These are phyloP conservation scores for Dryobotodes eremita DNA, from an alignment of 2,888 invertebrate species.

Conservation along the genomic window DNA sequence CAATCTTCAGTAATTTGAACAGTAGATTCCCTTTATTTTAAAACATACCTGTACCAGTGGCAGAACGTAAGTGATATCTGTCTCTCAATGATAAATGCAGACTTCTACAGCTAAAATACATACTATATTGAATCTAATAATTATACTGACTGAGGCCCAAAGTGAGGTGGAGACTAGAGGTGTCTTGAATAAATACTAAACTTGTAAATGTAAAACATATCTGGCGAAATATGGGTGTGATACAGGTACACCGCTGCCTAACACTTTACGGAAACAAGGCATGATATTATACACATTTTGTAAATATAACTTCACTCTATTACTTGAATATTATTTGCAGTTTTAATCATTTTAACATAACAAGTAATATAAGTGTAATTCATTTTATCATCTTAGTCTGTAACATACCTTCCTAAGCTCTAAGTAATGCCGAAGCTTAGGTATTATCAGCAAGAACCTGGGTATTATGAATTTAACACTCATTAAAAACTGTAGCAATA, in stretches of 20 bases:
- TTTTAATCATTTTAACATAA: not conserved
- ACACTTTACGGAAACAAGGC: not conserved
- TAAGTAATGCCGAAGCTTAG: too few relatives aligned
- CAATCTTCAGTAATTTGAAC: not conserved
- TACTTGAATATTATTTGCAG: not conserved
- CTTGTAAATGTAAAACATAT: not conserved
- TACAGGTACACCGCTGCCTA: not conserved
- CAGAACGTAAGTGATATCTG: not conserved
- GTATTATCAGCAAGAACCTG: not conserved
- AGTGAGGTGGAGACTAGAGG: too few relatives aligned
- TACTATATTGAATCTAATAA: not conserved
- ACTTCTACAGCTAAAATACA: not conserved
- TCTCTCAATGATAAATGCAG: not conserved
- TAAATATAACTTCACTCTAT: not conserved
- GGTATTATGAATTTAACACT: not conserved
- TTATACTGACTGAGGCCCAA: not conserved
- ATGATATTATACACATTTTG: not conserved
- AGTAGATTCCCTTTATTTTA: not conserved
- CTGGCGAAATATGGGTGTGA: not conserved
- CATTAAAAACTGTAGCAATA: not conserved
- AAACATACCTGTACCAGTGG: not conserved
- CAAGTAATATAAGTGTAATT: not conserved
- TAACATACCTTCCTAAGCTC: not conserved
- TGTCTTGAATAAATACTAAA: not conserved
- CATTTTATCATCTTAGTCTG: not conserved